Evolutionary conservation across 2,888 invertebrate genomes (phyloP).

Genomic region (Aphodius granarius): DNA sequence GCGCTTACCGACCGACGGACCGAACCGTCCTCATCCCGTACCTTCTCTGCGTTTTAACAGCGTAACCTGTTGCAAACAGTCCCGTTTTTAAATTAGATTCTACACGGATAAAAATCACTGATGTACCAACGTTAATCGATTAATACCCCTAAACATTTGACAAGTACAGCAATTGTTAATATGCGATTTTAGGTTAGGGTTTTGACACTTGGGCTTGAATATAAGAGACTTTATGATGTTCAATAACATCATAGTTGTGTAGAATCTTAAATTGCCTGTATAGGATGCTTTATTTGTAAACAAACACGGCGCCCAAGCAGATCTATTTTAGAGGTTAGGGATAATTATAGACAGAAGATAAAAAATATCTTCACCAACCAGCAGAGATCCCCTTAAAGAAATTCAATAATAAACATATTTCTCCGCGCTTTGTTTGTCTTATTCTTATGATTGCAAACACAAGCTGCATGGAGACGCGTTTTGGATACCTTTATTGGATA

Average conservation of each 20-base stretch:
- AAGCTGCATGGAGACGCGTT: not conserved
- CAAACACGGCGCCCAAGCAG: conserved; percentile 5
- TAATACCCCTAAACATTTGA: not conserved
- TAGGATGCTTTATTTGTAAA: conserved; percentile 1
- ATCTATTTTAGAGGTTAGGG: conserved; percentile 11
- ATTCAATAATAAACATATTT: not conserved
- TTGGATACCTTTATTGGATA: not conserved
- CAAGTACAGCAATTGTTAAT: not conserved
- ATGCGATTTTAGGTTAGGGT: not conserved
- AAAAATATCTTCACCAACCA: not conserved
- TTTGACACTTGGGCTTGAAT: not conserved
- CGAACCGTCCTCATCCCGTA: not conserved
- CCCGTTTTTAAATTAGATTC: not conserved
- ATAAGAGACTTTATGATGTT: not conserved
- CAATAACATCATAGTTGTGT: not conserved
- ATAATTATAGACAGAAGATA: conserved; percentile 3
- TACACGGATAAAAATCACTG: no score
- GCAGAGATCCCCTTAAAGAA: not conserved
- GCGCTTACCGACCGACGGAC: not conserved
- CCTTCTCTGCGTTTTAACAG: not conserved
- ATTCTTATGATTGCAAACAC: not conserved
- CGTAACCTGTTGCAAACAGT: conserved; percentile 1
- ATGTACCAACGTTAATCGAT: not conserved
- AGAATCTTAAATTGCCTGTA: no score
- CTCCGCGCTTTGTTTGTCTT: not conserved